A percentile compares a stretch with the other conserved stretches of the same genome.
These are phyloP conservation scores for Eustalomyia histrio DNA, from an alignment of 2,888 invertebrate species.

Conservation along the genomic window DNA sequence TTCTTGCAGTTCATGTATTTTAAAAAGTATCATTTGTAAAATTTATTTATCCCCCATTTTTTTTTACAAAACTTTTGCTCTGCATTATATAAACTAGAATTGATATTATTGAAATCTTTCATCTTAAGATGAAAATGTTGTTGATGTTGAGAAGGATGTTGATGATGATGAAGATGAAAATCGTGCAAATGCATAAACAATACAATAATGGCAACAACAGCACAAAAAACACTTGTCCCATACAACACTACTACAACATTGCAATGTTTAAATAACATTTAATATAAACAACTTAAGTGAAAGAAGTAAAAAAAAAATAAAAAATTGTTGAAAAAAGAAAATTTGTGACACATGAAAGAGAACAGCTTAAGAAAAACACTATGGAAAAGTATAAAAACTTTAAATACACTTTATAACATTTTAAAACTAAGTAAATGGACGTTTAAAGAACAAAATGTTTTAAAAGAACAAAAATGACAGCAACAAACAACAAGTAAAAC, in stretches of 20 bases:
- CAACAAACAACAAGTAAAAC: constrained; percentile 26
- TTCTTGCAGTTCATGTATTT: not conserved
- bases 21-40: constrained; percentile 1
- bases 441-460: constrained; percentile 2
- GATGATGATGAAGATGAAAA: constrained; percentile 51
- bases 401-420: constrained; percentile 56
- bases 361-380: constrained; percentile 46
- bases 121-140: constrained; percentile 51
- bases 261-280: constrained; percentile 58
- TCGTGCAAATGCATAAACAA: constrained; percentile 67
- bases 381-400: constrained; percentile 41
- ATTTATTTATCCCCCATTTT: constrained; percentile 2
- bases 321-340: constrained; percentile 42
- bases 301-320: constrained; percentile 30
- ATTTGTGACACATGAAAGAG: constrained; percentile 59
- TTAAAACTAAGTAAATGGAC: constrained; percentile 55
- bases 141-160: constrained; percentile 22
- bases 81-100: constrained; percentile 28
- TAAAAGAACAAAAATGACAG: constrained; percentile 31
- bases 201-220: constrained; percentile 8
- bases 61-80: constrained; percentile 1
- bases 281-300: constrained; percentile 63
- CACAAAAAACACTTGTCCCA: constrained; percentile 41
- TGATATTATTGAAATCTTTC: constrained; percentile 57
- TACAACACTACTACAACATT: constrained; percentile 26